phyloP scores from a whole-genome alignment of 2,113 vertebrate species.

The Mastomys coucha region DNA sequence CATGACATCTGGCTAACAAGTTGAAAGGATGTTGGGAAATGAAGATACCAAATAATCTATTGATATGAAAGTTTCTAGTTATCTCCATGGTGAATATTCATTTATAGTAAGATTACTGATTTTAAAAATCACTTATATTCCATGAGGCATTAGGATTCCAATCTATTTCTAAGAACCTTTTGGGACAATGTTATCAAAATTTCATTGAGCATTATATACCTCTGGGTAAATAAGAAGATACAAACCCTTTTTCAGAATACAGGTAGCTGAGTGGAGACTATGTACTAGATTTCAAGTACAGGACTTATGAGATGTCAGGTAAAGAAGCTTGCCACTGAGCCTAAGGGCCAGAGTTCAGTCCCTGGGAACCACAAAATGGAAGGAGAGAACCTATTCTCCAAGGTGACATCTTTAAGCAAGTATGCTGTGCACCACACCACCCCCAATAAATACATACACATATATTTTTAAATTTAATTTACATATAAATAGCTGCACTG shows the following conservation, averaged over 20 bases:
- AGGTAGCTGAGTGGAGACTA: not conserved
- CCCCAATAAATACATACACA: too few relatives aligned
- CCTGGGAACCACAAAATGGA: too few relatives aligned
- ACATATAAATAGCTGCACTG: not conserved
- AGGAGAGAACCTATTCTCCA: not conserved
- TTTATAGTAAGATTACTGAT: not conserved
- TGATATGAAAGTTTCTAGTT: slow-evolving; percentile 2
- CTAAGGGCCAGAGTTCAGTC: too few relatives aligned
- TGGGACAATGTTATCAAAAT: not conserved
- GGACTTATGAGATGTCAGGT: not conserved
- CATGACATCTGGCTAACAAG: not conserved
- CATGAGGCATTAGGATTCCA: not conserved
- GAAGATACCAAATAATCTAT: not conserved
- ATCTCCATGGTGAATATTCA: not conserved
- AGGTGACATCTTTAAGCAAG: not conserved
- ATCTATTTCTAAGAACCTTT: not conserved
- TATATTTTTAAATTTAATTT: not conserved
- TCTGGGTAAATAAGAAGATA: not conserved
- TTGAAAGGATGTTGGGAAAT: not conserved
- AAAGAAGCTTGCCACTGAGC: too few relatives aligned
- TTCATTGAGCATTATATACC: not conserved
- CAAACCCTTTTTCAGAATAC: not conserved
- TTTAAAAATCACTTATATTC: not conserved
- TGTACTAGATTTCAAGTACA: not conserved
- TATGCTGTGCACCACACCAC: not conserved